Conservation (phyloP, 2,797 vertebrate species). For the Cichlasoma orientale region DNA sequence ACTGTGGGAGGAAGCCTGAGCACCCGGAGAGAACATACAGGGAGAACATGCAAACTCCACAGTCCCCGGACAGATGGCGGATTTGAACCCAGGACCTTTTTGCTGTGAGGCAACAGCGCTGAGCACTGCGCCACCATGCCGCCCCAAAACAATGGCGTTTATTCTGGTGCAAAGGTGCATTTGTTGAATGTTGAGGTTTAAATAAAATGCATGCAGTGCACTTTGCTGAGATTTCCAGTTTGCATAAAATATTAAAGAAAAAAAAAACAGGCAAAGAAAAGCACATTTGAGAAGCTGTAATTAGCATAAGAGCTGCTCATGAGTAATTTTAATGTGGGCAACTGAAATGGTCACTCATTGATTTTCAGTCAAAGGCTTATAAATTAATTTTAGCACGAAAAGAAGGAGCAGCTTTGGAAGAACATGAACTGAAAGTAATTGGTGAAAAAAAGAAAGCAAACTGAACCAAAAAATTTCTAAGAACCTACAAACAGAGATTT, state of each 20-base stretch:
- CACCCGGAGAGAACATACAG: too few species aligned
- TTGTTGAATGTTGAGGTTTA: not conserved
- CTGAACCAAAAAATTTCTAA: slow-evolving; percentile 3
- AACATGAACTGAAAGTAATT: not conserved
- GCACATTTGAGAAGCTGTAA: not conserved
- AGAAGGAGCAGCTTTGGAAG: slow-evolving; percentile 25
- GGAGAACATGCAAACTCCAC: too few species aligned
- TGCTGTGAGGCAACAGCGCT: too few species aligned
- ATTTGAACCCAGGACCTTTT: too few species aligned
- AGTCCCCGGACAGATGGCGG: too few species aligned
- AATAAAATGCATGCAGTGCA: not conserved
- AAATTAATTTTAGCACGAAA: not conserved
- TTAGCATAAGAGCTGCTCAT: not conserved
- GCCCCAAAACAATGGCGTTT: not conserved
- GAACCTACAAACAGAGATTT: slow-evolving; percentile 14
- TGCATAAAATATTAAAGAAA: not conserved
- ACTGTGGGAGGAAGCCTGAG: too few species aligned
- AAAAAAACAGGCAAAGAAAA: not conserved
- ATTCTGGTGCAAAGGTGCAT: not conserved
- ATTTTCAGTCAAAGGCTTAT: not conserved
- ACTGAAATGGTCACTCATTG: not conserved
- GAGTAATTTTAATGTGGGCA: not conserved
- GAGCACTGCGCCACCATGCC: too few species aligned
- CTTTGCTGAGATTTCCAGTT: not conserved
- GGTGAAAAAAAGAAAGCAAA: not conserved